Evolutionary conservation across 1,140 invertebrate genomes (phyloP), one percentile per base, ranked within the genome.

Genomic region (Pseudomyrmex concolor): DNA sequence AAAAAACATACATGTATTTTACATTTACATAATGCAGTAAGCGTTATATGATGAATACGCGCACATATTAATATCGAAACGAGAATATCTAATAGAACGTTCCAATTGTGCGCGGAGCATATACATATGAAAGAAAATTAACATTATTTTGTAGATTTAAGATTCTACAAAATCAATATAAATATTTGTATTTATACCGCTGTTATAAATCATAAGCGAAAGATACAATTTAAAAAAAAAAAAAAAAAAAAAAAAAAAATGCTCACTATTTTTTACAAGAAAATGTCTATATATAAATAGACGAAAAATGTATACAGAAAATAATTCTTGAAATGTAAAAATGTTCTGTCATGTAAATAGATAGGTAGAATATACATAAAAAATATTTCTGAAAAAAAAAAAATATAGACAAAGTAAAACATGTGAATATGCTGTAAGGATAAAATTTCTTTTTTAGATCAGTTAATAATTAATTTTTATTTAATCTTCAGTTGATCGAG

Each of bases 401-500:
- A 34, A 34, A 34, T 34, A 34, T 34, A 34, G 34, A 34, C 5
- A 5, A 34, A 34, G 34, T 34, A 34, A 34, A 34, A 34, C 34
- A 7, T 34, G 34, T 34, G 83, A 85, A 84, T 83, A 62, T 85
- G 48, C 57, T 34, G 43, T 63, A 22, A 72, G 63, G 55, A 83
- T 83, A 72, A 82, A 85, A 63, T 17, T 25, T 87, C 62, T 68
- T 82, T 84, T 50, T 15, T 25, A 34, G 34, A 34, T 34, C 34
- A 34, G 43, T 78, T 77, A 59, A 85, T 10, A 83, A 74, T 88
- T 88, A 78, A 86, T 84, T 89, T 89, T 84, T 57, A 77, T 84
- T 67, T 84, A 72, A 68, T 81, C 57, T 12, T 7, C 4, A 59
- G 51, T 86, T 86, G 67, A 86, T 77, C 43, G 70, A 80, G 54